Base-by-base conservation (phyloP, 2,797 vertebrate species). In the Phoebastria nigripes region DNA sequence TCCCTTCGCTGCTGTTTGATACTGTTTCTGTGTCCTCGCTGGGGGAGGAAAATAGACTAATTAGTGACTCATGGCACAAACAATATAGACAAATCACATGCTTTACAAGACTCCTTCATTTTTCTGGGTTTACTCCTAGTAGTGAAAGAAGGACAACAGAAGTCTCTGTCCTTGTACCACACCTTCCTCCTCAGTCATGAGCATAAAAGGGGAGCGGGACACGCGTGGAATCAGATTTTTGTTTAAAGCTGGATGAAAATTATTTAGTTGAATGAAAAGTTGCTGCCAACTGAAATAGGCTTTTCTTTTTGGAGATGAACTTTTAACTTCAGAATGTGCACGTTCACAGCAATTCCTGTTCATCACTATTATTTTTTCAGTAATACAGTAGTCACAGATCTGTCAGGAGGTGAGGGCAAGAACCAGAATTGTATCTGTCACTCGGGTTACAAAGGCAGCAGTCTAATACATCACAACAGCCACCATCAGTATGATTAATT, bases 21-120 rank as follows among this genome's bases (percentile, higher is more conserved):
- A 99, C 97, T 2, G 98, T 98, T 72, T 99, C 99, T 3, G 98
- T 97, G 37, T 99, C 99, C 62, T 99, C 98, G 0, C 98, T 99
- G 61, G 6, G 66, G 62, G 59, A 94, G 46, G 12, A 87, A 93
- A 89, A 59, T 3, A 29, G 33, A 14, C 44, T 46, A 52, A 44
- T 65, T 29, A 46, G 46, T 72, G 72, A 47, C 46, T 87, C 26
- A 2, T 4, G 29, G 51, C 70, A 71, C 55, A 72, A 56, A 63
- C 6, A 85, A 41, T 29, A 33, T 1, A 83, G 77, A 72, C 35
- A 91, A 80, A 56, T 65, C n/a, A 24, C 15, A 15, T 25, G 28
- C 19, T 89, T 91, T 65, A 62, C 31, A 39, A 42, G 54, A 62
- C 22, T 55, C 46, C 42, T 70, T 83, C 2, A 11, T 31, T 95